These are phyloP conservation scores for Porphyrio hochstetteri DNA, from an alignment of 2,113 vertebrate species.

Conservation along the genomic window DNA sequence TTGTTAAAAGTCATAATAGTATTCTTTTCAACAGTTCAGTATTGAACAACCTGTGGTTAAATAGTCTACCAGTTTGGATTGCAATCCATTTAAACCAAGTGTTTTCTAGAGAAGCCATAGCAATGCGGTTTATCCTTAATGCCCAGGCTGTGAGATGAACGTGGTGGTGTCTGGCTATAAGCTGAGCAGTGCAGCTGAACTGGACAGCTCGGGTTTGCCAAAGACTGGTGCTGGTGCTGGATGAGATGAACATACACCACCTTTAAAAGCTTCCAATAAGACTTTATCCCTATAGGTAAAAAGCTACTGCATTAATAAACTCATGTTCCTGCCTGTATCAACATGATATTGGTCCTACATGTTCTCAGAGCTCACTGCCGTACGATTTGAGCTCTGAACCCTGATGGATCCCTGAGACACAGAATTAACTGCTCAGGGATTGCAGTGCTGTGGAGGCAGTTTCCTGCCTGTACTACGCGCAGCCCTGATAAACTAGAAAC, in stretches of 20 bases:
- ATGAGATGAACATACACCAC: background rate
- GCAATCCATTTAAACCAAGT: background rate
- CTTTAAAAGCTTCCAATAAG: background rate
- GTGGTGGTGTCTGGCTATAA: fast-evolving
- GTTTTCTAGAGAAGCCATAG: background rate
- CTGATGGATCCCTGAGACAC: background rate
- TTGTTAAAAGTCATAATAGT: background rate
- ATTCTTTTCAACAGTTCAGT: background rate
- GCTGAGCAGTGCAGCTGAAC: background rate
- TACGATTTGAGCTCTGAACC: background rate
- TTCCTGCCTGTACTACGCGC: background rate
- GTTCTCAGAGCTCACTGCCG: background rate
- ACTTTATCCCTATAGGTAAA: background rate
- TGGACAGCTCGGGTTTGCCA: background rate
- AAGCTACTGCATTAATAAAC: background rate
- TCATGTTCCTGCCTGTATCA: background rate
- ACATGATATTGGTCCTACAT: fast-evolving
- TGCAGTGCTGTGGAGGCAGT: background rate
- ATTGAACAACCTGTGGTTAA: background rate
- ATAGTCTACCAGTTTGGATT: background rate
- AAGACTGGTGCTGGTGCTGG: background rate
- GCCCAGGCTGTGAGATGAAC: background rate
- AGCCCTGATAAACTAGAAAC: background rate
- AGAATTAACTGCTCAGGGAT: background rate
- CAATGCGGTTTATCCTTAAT: background rate